phyloP scores from a whole-genome alignment of 1,140 invertebrate genomes.

The Potamilus streckersoni region DNA sequence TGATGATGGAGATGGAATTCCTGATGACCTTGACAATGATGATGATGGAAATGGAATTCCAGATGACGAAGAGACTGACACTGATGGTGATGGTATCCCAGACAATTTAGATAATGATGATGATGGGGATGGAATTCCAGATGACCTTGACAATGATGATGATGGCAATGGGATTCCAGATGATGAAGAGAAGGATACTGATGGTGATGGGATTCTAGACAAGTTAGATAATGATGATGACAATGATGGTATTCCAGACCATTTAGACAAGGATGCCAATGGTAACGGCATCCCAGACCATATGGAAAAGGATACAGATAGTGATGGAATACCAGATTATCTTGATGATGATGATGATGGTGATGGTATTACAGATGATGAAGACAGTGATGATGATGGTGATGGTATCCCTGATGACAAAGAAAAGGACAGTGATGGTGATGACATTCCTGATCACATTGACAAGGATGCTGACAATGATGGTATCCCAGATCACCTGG shows the following conservation, averaged over 20 bases:
- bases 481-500: constrained; percentile 53
- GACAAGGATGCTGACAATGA: constrained; percentile 53
- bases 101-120: constrained; percentile 52
- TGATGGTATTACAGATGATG: constrained; percentile 54
- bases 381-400: constrained; percentile 50
- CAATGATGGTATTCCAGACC: constrained; percentile 55
- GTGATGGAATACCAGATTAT: constrained; percentile 48
- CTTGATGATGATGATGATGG: constrained; percentile 44
- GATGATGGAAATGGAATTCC: constrained; percentile 55
- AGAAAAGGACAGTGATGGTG: constrained; percentile 47
- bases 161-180: constrained; percentile 59
- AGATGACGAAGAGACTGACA: constrained; percentile 55
- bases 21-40: constrained; percentile 42
- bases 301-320: constrained; percentile 40
- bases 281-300: constrained; percentile 64
- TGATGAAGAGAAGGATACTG: constrained; percentile 54
- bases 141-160: constrained; percentile 40
- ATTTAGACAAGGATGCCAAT: constrained; percentile 44
- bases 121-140: constrained; percentile 57
- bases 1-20: constrained; percentile 57
- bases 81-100: constrained; percentile 51
- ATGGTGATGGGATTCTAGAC: constrained; percentile 59
- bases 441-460: constrained; percentile 52
- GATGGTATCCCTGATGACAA: constrained; percentile 52
- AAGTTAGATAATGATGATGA: constrained; percentile 46